Evolutionary conservation across 2,797 vertebrate genomes (phyloP), one percentile per base, ranked within the genome.

Genomic region (Cossypha niveicapilla): DNA sequence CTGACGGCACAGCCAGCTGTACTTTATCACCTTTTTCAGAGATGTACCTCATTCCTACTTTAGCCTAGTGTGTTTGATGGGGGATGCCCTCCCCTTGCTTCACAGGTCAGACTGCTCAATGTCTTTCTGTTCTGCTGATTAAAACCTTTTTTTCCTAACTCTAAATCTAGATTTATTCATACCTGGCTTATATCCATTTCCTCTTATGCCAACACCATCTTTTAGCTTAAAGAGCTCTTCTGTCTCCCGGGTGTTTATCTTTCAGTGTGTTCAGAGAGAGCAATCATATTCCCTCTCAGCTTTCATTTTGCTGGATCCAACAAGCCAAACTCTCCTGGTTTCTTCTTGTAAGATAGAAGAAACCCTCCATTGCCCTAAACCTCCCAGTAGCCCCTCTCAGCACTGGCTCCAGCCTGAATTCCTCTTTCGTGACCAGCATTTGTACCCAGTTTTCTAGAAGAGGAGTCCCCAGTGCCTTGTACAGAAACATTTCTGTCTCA

Each of bases 141-240:
- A 93, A 58, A 92, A 95, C 50, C 27, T 25, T 68, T 79, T 71
- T 81, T 70, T 80, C 3, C 42, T 82, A 88, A 66, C n/a, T 84
- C 60, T 45, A 57, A 58, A 35, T 51, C 65, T 84, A 92, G 68
- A 74, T 89, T 83, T 95, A 93, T 86, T 90, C 82, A 72, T 58
- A 78, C 58, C 75, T 92, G 73, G 90, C 92, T 92, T 91, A 83
- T 74, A 94, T 58, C 81, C 72, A 71, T 87, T 74, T 60, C 57
- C 53, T 68, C 73, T 92, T 70, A 75, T 16, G 34, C 82, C 73
- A 94, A 75, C 68, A 91, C 28, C 47, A 73, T 86, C 79, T 78
- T 93, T 91, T 86, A 91, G 93, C 66, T 91, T 90, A 88, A 94
- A 95, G 56, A 95, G 50, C 75, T 86, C 72, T 92, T 83, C 65